Base-by-base conservation (phyloP, 1,140 invertebrate species). In the Drosophila kohkoa region DNA sequence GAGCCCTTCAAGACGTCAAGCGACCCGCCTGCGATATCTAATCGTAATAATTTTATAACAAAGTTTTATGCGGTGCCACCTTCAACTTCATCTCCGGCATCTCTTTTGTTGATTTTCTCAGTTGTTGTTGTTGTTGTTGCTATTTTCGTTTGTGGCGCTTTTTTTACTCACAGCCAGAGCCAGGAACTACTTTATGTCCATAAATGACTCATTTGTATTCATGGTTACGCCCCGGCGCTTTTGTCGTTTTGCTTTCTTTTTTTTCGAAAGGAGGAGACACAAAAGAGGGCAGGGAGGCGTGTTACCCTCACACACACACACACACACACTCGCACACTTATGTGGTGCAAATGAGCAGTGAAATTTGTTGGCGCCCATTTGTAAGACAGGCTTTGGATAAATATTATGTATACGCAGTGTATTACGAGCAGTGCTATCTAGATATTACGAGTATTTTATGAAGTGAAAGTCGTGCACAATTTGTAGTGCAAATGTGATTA, bases 201-300 rank as follows among this genome's bases (percentile, higher is more conserved):
- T 72, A 72, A 72, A 72, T 72, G 69, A 72, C 51, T 72, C 69
- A 65, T 72, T 72, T 72, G 69, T 72, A 71, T 71, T 71, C 68
- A 71, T 72, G 60, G 69, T 72, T 72, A 72, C 69, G 60, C 69
- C 69, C 62, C 11, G 10, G 45, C 60, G 62, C 69, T 51, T 64
- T 71, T 63, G 68, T 64, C 38, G 49, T 38, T 54, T 28, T 57
- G 15, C 30, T 16, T 54, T 15, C 20, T 13, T 8, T 43, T 16
- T 10, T 13, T 32, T 45, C 0, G 30, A 16, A 11, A 25, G 30
- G 5, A 35, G 46, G 2, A 55, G 3, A 32, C 30, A 8, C 7
- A 38, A 3, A 38, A 13, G 49, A 5, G 1, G 11, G n/a, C 1
- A 30, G 20, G 32, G 35, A 5, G 13, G 4, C 54, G 51, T 46